Percentiles rank a stretch among this genome's conserved stretches.
Conservation (phyloP, 2,113 vertebrate genomes). For the Octodon degus region DNA sequence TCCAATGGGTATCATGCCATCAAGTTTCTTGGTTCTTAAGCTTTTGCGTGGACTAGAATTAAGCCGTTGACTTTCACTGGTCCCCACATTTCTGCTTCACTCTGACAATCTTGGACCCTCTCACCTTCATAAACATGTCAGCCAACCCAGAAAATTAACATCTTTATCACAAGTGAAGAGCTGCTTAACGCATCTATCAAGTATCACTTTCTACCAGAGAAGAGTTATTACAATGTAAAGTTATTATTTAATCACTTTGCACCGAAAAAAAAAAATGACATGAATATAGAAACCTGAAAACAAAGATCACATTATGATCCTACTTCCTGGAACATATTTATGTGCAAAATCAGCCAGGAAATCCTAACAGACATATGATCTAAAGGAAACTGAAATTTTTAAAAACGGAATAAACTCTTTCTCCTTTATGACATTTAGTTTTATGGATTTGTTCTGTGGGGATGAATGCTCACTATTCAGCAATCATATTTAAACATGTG, state of each 20-base stretch:
- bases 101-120: neutral
- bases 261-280: neutral
- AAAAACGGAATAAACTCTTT: conserved; percentile 17
- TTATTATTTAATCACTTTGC: neutral
- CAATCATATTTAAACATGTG: neutral
- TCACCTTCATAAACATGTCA: neutral
- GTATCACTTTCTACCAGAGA: neutral
- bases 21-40: neutral
- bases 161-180: conserved; percentile 25
- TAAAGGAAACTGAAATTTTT: neutral
- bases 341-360: neutral
- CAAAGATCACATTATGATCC: neutral
- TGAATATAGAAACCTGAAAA: conserved; percentile 21
- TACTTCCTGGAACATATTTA: neutral
- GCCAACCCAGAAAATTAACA: neutral
- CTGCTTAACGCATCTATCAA: neutral
- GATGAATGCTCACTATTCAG: neutral
- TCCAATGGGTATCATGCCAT: neutral
- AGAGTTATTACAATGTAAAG: neutral
- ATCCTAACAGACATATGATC: neutral
- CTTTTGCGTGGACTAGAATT: neutral
- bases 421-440: neutral
- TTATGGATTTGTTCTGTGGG: neutral
- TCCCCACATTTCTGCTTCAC: neutral
- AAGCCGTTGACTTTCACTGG: neutral